Percentiles rank a stretch among this genome's conserved stretches.
Conservation (phyloP, 2,797 vertebrate genomes). For the Pantherophis alleghaniensis region DNA sequence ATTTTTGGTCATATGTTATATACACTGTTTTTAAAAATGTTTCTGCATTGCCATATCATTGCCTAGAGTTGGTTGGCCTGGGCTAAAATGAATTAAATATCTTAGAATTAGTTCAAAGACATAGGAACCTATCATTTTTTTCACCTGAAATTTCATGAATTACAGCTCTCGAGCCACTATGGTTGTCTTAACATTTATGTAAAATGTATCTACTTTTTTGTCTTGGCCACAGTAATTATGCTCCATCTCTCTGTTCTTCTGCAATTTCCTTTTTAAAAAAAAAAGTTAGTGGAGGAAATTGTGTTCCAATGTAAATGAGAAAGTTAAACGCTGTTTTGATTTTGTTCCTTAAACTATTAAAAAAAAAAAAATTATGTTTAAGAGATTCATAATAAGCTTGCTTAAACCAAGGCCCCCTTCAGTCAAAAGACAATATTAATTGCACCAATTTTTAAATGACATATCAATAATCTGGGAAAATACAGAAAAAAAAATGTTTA, state of each 20-base stretch:
- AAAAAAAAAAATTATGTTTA: neutral
- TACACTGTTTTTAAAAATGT: too few relatives aligned
- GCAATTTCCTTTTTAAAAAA: too few relatives aligned
- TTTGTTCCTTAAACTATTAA: neutral
- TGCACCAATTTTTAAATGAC: neutral
- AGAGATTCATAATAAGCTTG: neutral
- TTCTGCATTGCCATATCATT: too few relatives aligned
- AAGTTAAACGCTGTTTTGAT: neutral
- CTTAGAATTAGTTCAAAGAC: too few relatives aligned
- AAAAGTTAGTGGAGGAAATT: neutral
- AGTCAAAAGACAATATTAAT: neutral
- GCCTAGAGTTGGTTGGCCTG: too few relatives aligned
- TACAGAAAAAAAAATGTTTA: neutral
- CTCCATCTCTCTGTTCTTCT: neutral
- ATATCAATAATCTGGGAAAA: neutral
- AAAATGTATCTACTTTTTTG: neutral
- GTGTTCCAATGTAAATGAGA: neutral
- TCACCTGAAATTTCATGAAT: neutral
- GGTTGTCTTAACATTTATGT: neutral
- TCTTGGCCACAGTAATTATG: neutral
- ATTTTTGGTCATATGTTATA: too few relatives aligned
- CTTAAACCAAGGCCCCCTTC: neutral
- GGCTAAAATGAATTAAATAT: too few relatives aligned
- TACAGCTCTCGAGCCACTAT: neutral
- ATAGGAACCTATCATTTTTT: neutral